Evolutionary conservation across 2,888 invertebrate species (phyloP).

Genomic region (Hirtodrosophila histrioides): DNA sequence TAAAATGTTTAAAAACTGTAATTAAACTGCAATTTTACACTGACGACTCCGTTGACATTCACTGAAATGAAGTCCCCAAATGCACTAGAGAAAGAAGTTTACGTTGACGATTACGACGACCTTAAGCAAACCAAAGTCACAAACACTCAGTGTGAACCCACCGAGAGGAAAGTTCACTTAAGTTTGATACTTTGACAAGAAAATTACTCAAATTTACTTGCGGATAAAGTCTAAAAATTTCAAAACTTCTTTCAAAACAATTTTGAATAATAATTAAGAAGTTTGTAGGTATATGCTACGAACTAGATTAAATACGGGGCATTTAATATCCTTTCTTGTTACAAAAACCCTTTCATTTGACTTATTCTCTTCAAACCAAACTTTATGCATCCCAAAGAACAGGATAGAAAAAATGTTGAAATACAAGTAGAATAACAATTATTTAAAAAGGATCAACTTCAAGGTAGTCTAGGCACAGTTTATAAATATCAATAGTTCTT

Average conservation of each 20-base stretch:
- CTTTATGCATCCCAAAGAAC: no score
- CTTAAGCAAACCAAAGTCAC: constrained; percentile 52
- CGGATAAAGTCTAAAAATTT: constrained; percentile 9
- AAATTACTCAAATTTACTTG: constrained; percentile 13
- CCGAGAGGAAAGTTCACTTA: constrained; percentile 18
- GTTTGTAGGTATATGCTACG: no score
- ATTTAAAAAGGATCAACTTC: no score
- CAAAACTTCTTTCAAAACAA: constrained; percentile 2
- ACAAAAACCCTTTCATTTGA: no score
- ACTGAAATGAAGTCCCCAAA: constrained; percentile 42
- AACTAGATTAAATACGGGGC: no score
- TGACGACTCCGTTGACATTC: constrained; percentile 54
- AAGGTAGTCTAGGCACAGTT: no score
- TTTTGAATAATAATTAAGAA: constrained; percentile 4
- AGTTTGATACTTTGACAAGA: constrained; percentile 22
- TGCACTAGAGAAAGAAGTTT: constrained; percentile 18
- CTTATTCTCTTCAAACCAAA: no score
- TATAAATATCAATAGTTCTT: no score
- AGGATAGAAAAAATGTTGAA: no score
- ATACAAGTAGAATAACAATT: no score
- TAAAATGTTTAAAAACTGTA: constrained; percentile 60
- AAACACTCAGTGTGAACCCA: not conserved
- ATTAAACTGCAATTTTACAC: constrained; percentile 64
- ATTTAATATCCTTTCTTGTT: no score
- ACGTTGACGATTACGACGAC: constrained; percentile 36